These are phyloP conservation scores for Pteronura brasiliensis DNA, from an alignment of 2,113 vertebrate genomes.

Conservation along the genomic window DNA sequence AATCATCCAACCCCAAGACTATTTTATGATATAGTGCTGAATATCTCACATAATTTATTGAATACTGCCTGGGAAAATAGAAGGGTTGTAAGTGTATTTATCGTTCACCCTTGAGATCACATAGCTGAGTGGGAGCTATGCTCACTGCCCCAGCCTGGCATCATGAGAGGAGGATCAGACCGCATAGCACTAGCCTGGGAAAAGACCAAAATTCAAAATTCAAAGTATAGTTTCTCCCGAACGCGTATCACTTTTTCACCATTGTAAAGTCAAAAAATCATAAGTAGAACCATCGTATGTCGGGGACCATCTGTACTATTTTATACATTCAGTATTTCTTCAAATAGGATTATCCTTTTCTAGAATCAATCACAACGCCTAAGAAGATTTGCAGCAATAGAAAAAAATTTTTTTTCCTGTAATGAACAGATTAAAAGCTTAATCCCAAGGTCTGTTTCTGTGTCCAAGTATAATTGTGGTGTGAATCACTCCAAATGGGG, in stretches of 20 bases:
- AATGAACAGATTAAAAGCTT: slow-evolving; percentile 67
- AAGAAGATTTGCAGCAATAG: slow-evolving; percentile 56
- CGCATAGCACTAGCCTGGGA: background rate
- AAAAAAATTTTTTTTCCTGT: slow-evolving; percentile 19
- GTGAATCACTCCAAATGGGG: background rate
- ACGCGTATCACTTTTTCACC: background rate
- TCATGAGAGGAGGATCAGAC: background rate
- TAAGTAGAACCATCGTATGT: background rate
- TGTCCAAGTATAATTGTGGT: slow-evolving; percentile 37
- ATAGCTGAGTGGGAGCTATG: background rate
- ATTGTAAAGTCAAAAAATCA: background rate
- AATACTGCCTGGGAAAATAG: background rate
- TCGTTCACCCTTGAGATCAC: background rate
- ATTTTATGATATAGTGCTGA: background rate
- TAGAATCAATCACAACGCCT: slow-evolving; percentile 60
- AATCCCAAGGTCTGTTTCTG: slow-evolving; percentile 51
- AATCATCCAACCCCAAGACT: background rate
- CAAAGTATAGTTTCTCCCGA: background rate
- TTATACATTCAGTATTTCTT: slow-evolving; percentile 43
- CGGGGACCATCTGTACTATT: background rate
- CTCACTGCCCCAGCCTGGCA: background rate
- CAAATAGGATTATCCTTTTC: slow-evolving; percentile 62
- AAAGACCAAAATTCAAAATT: background rate
- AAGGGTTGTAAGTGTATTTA: background rate
- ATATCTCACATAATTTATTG: background rate